A percentile compares a stretch with the other conserved stretches of the same genome.
These are phyloP conservation scores for Dorcus hopei DNA, from an alignment of 2,888 invertebrate species.

Conservation along the genomic window DNA sequence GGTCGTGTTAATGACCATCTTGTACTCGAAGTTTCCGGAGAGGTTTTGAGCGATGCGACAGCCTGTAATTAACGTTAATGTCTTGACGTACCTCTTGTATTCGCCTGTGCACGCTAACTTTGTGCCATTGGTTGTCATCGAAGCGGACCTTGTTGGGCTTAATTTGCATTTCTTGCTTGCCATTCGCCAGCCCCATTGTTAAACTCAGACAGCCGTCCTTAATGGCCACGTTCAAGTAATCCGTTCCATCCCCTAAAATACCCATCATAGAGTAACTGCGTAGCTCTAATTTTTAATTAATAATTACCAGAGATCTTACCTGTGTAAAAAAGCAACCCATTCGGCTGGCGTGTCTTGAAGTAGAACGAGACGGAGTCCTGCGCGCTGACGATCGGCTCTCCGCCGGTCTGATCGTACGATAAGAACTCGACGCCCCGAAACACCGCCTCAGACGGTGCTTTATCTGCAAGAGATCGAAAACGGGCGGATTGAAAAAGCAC, in stretches of 20 bases:
- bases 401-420: conserved; percentile 84
- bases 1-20: too few relatives aligned
- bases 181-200: conserved; percentile 86
- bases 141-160: conserved; percentile 85
- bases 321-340: conserved; percentile 89
- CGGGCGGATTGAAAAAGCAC: not conserved
- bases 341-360: conserved; percentile 89
- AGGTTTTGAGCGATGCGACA: not conserved
- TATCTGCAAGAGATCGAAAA: conserved; percentile 60
- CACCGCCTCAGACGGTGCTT: conserved; percentile 89
- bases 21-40: too few relatives aligned
- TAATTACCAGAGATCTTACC: conserved; percentile 54
- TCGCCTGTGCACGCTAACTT: conserved; percentile 81
- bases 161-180: conserved; percentile 85
- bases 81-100: conserved; percentile 76
- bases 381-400: conserved; percentile 84
- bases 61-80: not conserved
- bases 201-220: conserved; percentile 85
- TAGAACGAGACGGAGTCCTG: conserved; percentile 87
- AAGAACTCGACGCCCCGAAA: conserved; percentile 90
- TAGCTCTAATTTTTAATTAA: not conserved
- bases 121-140: conserved; percentile 97
- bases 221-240: conserved; percentile 85
- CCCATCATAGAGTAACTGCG: not conserved
- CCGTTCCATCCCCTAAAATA: conserved; percentile 76